Evolutionary conservation across 2,888 invertebrate genomes (phyloP).

Genomic region (Perizoma flavofasciatum): DNA sequence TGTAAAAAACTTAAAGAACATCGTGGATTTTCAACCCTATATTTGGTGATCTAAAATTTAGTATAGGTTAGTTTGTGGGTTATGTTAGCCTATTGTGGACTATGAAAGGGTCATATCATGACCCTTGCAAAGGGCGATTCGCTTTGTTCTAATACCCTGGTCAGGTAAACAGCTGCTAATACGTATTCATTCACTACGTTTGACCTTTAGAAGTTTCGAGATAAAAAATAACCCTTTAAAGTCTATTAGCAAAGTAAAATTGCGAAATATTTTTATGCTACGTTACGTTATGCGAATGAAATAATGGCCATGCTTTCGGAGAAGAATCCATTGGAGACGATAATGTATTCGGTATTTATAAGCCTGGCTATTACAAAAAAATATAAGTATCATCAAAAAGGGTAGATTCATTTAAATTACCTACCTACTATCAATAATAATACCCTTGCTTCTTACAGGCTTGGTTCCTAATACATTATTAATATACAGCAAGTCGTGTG

Average conservation of each 20-base stretch:
- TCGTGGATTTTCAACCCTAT: constrained; percentile 1
- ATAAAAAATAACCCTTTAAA: constrained; percentile 11
- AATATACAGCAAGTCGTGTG: no score
- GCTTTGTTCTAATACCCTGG: constrained; percentile 35
- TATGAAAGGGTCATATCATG: constrained; percentile 41
- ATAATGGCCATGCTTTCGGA: background rate
- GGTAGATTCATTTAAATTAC: no score
- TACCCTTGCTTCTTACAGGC: no score
- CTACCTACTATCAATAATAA: no score
- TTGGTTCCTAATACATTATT: no score
- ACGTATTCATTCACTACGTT: constrained; percentile 22
- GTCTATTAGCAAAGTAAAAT: background rate
- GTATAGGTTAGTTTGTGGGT: background rate
- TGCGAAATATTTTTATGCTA: background rate
- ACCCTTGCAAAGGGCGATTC: constrained; percentile 46
- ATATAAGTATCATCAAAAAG: no score
- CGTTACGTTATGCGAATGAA: background rate
- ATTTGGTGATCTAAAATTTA: background rate
- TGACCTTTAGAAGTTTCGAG: constrained; percentile 26
- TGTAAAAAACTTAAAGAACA: constrained; percentile 5
- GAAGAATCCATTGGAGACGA: background rate
- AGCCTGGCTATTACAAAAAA: no score
- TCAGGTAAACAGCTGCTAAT: constrained; percentile 37
- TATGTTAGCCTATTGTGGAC: constrained; percentile 15
- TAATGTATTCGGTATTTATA: no score